Conservation (phyloP, 1,140 invertebrate genomes). For the Zaprionus vittiger region DNA sequence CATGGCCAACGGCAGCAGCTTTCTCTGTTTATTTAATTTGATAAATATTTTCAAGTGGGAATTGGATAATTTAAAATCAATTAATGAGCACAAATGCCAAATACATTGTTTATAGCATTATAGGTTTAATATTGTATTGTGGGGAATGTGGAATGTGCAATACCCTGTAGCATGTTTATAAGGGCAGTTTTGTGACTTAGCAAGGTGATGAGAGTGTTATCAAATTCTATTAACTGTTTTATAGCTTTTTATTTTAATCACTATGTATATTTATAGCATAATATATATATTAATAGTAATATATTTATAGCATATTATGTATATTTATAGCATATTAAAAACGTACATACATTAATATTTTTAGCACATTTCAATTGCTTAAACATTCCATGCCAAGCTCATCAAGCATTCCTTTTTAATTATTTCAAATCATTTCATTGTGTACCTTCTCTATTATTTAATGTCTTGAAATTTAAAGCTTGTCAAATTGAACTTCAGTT, state of each 20-base stretch:
- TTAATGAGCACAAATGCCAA: slow-evolving; percentile 28
- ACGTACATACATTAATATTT: too few species aligned
- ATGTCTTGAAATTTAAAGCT: slow-evolving; percentile 9
- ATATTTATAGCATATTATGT: too few species aligned
- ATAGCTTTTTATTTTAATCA: too few species aligned
- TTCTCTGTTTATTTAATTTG: slow-evolving; percentile 27
- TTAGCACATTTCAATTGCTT: neutral
- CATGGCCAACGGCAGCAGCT: neutral
- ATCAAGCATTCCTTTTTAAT: neutral
- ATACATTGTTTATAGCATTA: slow-evolving; percentile 16
- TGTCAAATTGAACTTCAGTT: slow-evolving; percentile 4
- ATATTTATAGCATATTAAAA: too few species aligned
- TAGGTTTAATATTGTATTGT: neutral
- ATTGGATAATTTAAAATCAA: slow-evolving; percentile 39
- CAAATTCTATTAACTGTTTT: too few species aligned
- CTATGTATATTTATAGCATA: too few species aligned
- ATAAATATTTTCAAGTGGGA: slow-evolving; percentile 37
- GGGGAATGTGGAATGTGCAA: neutral
- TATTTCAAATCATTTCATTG: neutral
- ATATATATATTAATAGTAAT: too few species aligned
- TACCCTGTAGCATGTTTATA: neutral
- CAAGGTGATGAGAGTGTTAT: too few species aligned
- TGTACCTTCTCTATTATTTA: slow-evolving; percentile 9
- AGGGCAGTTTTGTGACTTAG: neutral
- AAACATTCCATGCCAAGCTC: too few species aligned